A percentile compares a stretch with the other conserved stretches of the same genome.
phyloP scores from a whole-genome alignment of 1,140 invertebrate genomes.

The Batillaria attramentaria region DNA sequence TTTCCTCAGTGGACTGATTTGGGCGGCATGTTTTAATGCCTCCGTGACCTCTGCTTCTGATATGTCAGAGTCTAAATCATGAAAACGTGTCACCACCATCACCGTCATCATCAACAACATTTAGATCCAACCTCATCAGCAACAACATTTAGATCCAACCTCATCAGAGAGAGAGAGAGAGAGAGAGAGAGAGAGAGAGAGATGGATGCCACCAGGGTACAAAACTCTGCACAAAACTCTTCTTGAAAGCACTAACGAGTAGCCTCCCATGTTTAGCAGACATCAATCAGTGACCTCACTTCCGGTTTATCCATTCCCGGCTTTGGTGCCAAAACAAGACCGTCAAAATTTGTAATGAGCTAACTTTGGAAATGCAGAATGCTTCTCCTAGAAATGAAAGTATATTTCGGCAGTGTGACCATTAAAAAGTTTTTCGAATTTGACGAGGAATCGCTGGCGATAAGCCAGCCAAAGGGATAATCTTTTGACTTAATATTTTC shows the following conservation, averaged over 20 bases:
- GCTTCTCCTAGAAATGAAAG: neutral
- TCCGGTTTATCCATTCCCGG: slow-evolving; percentile 29
- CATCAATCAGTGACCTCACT: slow-evolving; percentile 25
- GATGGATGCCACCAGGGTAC: too few species aligned
- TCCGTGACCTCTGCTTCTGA: too few species aligned
- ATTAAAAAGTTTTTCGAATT: neutral
- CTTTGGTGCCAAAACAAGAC: slow-evolving; percentile 12
- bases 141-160: neutral
- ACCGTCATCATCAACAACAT: neutral
- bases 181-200: too few species aligned
- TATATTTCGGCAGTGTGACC: too few species aligned
- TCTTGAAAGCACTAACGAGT: neutral
- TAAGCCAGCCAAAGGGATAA: neutral
- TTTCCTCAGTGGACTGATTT: too few species aligned
- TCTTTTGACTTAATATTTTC: neutral
- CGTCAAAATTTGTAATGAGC: slow-evolving; percentile 29
- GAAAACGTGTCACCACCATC: too few species aligned
- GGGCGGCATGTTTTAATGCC: too few species aligned
- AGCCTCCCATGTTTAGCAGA: neutral
- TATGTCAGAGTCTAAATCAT: too few species aligned
- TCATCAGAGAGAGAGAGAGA: neutral
- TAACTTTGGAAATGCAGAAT: neutral
- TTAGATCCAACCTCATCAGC: neutral
- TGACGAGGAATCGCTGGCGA: neutral
- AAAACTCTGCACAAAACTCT: neutral